Percentiles rank a stretch among this genome's conserved stretches.
These are phyloP conservation scores for Trachelus troglodyta DNA, from an alignment of 2,888 invertebrate species.

Conservation along the genomic window DNA sequence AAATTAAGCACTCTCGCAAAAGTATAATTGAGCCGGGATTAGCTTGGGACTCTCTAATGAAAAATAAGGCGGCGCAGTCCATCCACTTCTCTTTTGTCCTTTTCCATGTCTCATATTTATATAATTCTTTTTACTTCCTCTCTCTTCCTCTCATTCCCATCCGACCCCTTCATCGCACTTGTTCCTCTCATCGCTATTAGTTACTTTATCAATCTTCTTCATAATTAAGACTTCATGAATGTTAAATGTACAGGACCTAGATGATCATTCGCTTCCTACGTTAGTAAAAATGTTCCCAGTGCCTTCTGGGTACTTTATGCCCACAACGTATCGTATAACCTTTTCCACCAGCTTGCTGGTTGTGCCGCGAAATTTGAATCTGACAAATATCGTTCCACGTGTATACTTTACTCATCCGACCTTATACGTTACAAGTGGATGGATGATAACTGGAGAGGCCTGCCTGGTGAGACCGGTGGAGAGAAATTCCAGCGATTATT, in stretches of 20 bases:
- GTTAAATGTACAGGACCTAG: not conserved
- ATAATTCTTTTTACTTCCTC: not conserved
- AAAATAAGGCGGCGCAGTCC: slow-evolving; percentile 30
- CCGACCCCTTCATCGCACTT: not conserved
- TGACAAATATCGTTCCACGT: not conserved
- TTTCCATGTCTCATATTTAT: not conserved
- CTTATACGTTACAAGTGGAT: not conserved
- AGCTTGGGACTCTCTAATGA: slow-evolving; percentile 37
- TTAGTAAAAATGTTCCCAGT: not conserved
- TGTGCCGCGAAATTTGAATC: not conserved
- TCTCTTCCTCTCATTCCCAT: not conserved
- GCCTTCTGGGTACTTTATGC: not conserved
- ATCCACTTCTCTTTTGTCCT: slow-evolving; percentile 11
- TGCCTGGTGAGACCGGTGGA: not conserved
- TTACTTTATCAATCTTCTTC: not conserved
- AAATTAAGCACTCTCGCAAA: slow-evolving; percentile 25
- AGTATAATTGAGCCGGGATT: slow-evolving; percentile 43
- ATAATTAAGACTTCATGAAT: not conserved
- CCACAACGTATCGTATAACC: not conserved
- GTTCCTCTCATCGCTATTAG: not conserved
- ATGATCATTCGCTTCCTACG: not conserved
- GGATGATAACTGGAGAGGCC: not conserved
- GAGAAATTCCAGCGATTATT: not conserved
- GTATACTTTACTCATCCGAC: not conserved
- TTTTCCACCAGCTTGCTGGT: not conserved